Evolutionary conservation across 2,113 vertebrate species (phyloP).

Genomic region (Micromys minutus): DNA sequence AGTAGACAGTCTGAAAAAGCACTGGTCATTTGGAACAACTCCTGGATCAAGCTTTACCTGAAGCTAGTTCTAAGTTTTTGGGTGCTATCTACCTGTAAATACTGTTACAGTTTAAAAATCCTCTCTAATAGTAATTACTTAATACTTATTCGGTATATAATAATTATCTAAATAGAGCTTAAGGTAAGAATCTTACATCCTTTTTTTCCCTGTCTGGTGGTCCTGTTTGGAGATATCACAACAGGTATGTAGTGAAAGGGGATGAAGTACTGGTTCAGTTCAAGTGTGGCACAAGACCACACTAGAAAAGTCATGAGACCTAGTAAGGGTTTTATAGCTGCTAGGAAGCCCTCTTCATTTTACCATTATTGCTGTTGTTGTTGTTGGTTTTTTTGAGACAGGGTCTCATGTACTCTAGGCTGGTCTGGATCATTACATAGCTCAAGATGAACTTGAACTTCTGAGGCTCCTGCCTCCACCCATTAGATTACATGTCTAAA

Average conservation of each 20-base stretch:
- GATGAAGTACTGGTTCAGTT: background rate
- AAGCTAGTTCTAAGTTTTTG: slow-evolving; percentile 29
- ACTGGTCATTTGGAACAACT: background rate
- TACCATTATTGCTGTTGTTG: background rate
- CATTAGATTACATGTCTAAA: background rate
- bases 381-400: background rate
- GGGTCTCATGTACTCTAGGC: background rate
- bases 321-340: background rate
- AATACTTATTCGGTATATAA: background rate
- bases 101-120: slow-evolving; percentile 9
- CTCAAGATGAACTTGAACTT: background rate
- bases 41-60: slow-evolving; percentile 60
- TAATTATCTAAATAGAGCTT: slow-evolving; percentile 12
- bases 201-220: too few relatives aligned
- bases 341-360: background rate
- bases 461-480: background rate
- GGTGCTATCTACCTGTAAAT: slow-evolving; percentile 5
- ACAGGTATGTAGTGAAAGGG: background rate
- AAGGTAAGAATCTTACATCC: slow-evolving; percentile 40
- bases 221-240: slow-evolving; percentile 54
- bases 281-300: background rate
- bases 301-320: background rate
- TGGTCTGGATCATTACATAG: background rate
- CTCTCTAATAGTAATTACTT: slow-evolving; percentile 47
- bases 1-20: background rate